A percentile compares a stretch with the other conserved stretches of the same genome.
Evolutionary conservation across 2,888 invertebrate genomes (phyloP).

Genomic region (Cynaeus angustus): DNA sequence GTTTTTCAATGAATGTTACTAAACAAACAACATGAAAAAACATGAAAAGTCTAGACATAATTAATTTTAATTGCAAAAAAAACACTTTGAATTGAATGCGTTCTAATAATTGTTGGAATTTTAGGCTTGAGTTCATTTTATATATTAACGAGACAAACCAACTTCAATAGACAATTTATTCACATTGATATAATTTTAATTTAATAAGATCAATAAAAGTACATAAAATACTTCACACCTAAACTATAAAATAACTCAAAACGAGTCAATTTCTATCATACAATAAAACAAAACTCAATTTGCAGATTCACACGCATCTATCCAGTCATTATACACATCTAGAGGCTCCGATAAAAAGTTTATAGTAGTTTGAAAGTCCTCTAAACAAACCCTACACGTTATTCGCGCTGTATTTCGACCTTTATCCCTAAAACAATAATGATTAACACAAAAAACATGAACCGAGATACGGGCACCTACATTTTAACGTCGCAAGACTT

Average conservation of each 20-base stretch:
- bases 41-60: no score
- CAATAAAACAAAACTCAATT: conserved; percentile 75
- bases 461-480: conserved; percentile 77
- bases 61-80: no score
- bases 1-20: not conserved
- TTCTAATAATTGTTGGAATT: no score
- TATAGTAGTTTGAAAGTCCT: conserved; percentile 97
- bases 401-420: conserved; percentile 94
- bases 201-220: no score
- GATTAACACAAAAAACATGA: conserved; percentile 13
- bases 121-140: no score
- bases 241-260: not conserved
- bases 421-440: conserved; percentile 85
- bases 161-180: no score
- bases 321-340: conserved; percentile 99
- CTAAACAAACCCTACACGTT: conserved; percentile 95
- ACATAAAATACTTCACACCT: no score
- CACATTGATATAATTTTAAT: no score
- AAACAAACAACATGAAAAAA: no score
- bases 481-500: conserved; percentile 99
- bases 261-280: not conserved
- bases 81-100: no score
- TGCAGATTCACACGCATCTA: conserved; percentile 98
- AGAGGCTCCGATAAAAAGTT: conserved; percentile 97
- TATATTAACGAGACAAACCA: no score